Conservation (phyloP, 2,888 invertebrate genomes). For the Apocheima hispidaria region DNA sequence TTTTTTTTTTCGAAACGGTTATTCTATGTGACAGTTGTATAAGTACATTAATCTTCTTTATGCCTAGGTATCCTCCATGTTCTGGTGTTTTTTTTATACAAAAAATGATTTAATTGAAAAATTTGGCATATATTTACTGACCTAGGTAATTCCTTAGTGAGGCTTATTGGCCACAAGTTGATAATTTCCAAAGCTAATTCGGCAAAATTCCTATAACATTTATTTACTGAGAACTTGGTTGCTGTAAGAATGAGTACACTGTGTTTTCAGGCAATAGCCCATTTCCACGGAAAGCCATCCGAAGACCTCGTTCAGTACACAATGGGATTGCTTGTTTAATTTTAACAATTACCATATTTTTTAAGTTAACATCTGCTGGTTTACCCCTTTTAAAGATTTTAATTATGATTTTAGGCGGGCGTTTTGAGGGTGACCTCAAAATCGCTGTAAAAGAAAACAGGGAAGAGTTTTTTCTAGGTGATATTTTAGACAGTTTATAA, state of each 20-base stretch:
- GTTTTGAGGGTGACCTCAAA: slow-evolving; percentile 27
- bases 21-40: no score
- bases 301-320: slow-evolving; percentile 66
- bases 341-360: slow-evolving; percentile 76
- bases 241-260: slow-evolving; percentile 62
- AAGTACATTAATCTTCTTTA: no score
- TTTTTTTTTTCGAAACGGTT: no score
- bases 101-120: no score
- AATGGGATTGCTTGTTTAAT: slow-evolving; percentile 74
- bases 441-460: slow-evolving; percentile 27
- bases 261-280: slow-evolving; percentile 73
- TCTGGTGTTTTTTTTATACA: no score
- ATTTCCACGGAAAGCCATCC: slow-evolving; percentile 68
- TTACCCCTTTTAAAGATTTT: slow-evolving; percentile 64
- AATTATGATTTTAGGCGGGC: slow-evolving; percentile 56
- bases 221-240: background rate
- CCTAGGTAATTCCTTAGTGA: no score
- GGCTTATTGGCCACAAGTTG: no score
- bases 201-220: no score
- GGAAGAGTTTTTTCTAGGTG: slow-evolving; percentile 9
- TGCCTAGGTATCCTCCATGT: no score
- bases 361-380: slow-evolving; percentile 67
- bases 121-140: no score
- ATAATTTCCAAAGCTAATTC: no score
- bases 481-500: background rate